Percentiles rank a stretch among this genome's conserved stretches.
Evolutionary conservation across 2,797 vertebrate species (phyloP).

Genomic region (Trematomus bernacchii): DNA sequence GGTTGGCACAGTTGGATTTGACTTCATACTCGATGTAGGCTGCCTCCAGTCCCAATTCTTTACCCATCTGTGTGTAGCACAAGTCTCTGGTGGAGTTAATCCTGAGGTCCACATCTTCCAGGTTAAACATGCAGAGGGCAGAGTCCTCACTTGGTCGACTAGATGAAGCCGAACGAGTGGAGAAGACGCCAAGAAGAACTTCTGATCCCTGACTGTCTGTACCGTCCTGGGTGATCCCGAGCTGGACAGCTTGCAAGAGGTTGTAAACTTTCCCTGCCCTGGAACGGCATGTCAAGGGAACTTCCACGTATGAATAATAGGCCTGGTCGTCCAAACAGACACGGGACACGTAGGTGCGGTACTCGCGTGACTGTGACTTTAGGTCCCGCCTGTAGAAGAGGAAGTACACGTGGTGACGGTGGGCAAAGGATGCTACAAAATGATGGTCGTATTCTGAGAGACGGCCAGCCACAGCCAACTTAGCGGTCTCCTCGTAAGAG

Average conservation of each 20-base stretch:
- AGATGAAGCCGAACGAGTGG: constrained; percentile 84
- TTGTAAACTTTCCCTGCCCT: constrained; percentile 87
- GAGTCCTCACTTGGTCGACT: constrained; percentile 90
- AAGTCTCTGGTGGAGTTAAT: constrained; percentile 92
- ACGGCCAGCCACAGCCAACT: constrained; percentile 93
- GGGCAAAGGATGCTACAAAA: constrained; percentile 93
- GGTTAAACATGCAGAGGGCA: constrained; percentile 91
- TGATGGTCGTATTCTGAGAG: constrained; percentile 98
- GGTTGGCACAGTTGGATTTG: constrained; percentile 94
- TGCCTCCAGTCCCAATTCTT: constrained; percentile 86
- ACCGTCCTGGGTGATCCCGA: constrained; percentile 78
- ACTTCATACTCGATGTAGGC: constrained; percentile 98
- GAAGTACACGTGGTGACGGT: constrained; percentile 92
- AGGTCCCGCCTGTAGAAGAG: constrained; percentile 96
- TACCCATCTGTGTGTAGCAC: constrained; percentile 94
- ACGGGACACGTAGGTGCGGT: constrained; percentile 93
- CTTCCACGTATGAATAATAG: constrained; percentile 97
- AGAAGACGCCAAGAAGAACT: constrained; percentile 92
- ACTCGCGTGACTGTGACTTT: constrained; percentile 92
- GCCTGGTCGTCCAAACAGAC: constrained; percentile 95
- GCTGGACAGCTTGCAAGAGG: constrained; percentile 92
- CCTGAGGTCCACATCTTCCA: constrained; percentile 90
- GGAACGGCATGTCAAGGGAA: constrained; percentile 91
- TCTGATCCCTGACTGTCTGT: constrained; percentile 66
- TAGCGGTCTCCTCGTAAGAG: constrained; percentile 97